phyloP scores from a whole-genome alignment of 2,797 vertebrate genomes.

The Alexandromys oeconomus region DNA sequence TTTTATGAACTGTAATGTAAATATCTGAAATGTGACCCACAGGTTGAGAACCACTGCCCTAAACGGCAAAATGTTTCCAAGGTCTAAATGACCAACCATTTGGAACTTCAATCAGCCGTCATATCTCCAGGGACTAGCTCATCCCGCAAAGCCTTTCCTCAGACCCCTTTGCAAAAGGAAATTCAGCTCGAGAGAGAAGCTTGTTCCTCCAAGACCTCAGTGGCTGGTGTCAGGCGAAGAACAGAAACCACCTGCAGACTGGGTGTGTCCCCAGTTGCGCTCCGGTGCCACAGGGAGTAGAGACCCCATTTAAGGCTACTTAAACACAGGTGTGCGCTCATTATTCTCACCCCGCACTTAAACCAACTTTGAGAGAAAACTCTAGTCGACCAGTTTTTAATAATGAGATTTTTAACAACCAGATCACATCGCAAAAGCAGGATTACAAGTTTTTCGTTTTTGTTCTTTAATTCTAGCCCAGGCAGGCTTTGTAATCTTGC shows the following conservation, averaged over 20 bases:
- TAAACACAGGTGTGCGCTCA: background rate
- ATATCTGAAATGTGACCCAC: background rate
- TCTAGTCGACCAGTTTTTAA: background rate
- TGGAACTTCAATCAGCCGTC: background rate
- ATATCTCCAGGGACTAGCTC: background rate
- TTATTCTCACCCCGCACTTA: background rate
- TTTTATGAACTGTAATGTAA: background rate
- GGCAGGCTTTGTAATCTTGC: slow-evolving; percentile 42
- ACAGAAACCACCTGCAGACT: background rate
- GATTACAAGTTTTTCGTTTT: background rate
- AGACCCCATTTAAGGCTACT: background rate
- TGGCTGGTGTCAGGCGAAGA: background rate
- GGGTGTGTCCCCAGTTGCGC: background rate
- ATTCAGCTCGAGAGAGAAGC: background rate
- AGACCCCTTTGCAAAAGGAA: slow-evolving; percentile 3
- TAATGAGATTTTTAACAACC: background rate
- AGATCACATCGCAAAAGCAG: background rate
- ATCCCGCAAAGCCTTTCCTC: background rate
- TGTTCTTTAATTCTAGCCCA: background rate
- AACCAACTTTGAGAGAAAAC: background rate
- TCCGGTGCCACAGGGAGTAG: background rate
- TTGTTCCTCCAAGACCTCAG: background rate
- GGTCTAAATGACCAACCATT: background rate
- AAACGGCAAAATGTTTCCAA: background rate
- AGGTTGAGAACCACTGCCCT: background rate